Conservation (phyloP, 2,888 invertebrate genomes). For the Melinaea menophilus region DNA sequence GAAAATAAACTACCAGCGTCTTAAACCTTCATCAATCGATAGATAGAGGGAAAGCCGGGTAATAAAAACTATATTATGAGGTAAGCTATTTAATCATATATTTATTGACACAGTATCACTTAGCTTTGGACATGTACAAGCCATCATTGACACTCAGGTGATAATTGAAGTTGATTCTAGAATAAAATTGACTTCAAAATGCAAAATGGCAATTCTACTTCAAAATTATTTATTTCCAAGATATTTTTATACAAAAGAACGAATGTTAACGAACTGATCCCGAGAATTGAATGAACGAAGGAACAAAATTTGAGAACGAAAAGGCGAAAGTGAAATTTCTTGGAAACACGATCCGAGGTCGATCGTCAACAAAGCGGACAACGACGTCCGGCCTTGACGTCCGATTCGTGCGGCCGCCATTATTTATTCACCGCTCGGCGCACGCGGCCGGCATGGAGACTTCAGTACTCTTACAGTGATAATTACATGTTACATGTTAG, state of each 20-base stretch:
- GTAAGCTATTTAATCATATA: too few species aligned
- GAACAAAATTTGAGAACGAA: background rate
- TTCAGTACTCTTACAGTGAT: slow-evolving; percentile 38
- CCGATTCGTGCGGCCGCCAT: slow-evolving; percentile 57
- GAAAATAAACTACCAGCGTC: too few species aligned
- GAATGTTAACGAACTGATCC: too few species aligned
- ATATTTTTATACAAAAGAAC: too few species aligned
- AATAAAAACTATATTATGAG: too few species aligned
- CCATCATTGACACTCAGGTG: too few species aligned
- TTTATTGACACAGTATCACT: too few species aligned
- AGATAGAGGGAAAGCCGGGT: too few species aligned
- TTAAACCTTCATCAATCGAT: too few species aligned
- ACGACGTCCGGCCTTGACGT: slow-evolving; percentile 63
- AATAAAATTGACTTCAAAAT: background rate
- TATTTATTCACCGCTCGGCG: slow-evolving; percentile 60
- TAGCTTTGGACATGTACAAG: too few species aligned
- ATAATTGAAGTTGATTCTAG: background rate
- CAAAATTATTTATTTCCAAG: background rate
- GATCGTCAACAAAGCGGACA: slow-evolving; percentile 38
- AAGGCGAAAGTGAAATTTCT: slow-evolving; percentile 37
- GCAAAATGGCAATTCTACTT: background rate
- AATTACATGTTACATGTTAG: too few species aligned
- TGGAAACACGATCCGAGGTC: slow-evolving; percentile 29
- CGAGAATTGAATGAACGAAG: background rate
- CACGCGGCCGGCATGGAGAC: slow-evolving; percentile 44